Base-by-base conservation (phyloP, 2,888 invertebrate genomes). In the Tholera decimalis region DNA sequence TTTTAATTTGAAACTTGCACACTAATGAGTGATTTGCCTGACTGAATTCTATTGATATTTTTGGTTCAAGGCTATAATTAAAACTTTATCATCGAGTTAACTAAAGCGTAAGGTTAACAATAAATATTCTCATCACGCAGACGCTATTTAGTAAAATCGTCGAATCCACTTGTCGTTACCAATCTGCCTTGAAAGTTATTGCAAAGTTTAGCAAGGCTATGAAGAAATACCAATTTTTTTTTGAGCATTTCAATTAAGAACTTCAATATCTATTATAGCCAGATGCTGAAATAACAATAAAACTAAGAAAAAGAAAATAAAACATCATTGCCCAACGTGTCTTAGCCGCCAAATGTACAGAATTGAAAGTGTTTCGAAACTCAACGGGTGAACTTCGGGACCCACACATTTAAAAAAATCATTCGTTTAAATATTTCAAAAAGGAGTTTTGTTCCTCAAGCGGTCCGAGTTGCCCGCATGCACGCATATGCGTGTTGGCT, bases 401-500 rank as follows among this genome's bases (percentile, higher is more conserved):
- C 66, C 71, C 78, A 83, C 77, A 82, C 69, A 68, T 69, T 66
- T 56, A 11, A 15, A 62, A 63, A 76, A 72, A 35, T 18, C 30
- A 20, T 66, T 66, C 51, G 72, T 82, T 76, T 73, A 79, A 55
- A 80, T 72, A 56, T 80, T 80, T 30, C 64, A 80, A 85, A 81
- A 68, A 60, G 66, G 64, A 72, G 75, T 73, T 71, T 79, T 70
- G 68, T 41, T 64, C 61, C 80, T 77, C 75, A 66, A 79, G 75
- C 67, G 63, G 49, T 64, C 55, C 67, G 53, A 53, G 58, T 62
- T 41, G 46, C 67, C 74, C 67, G 67, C 73, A 73, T 78, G 55
- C 74, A 82, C 83, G 80, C 79, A 80, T 73, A 43, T 84, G 80
- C 84, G 80, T 86, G 80, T 77, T 74, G 53, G 54, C 69, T 61